phyloP scores from a whole-genome alignment of 2,797 vertebrate species.

The Typhlichthys eigenmanni region DNA sequence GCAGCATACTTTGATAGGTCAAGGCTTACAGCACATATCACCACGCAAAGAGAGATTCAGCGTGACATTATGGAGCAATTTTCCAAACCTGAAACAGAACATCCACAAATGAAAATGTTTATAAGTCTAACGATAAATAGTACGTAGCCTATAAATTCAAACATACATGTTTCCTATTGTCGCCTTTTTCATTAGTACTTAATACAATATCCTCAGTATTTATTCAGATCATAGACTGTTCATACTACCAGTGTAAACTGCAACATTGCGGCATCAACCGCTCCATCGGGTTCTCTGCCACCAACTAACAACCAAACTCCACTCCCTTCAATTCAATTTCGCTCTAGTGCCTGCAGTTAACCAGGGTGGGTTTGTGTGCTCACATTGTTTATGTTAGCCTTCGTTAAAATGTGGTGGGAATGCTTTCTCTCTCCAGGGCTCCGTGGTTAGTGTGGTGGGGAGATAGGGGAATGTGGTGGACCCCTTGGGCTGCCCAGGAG shows the following conservation, averaged over 20 bases:
- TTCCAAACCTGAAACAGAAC: slow-evolving; percentile 24
- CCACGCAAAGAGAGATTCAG: slow-evolving; percentile 30
- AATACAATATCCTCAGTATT: slow-evolving; percentile 5
- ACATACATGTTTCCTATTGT: no score
- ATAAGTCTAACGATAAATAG: no score
- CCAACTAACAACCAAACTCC: slow-evolving; percentile 45
- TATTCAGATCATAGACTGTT: slow-evolving; percentile 13
- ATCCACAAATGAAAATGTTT: not conserved
- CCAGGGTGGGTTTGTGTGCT: slow-evolving; percentile 68
- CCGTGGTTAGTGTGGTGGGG: slow-evolving; percentile 70
- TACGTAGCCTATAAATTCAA: no score
- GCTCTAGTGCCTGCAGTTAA: slow-evolving; percentile 60
- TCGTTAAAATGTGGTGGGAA: slow-evolving; percentile 74
- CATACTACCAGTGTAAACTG: slow-evolving; percentile 20
- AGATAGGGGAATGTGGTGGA: slow-evolving; percentile 70
- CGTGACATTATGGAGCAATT: slow-evolving; percentile 39
- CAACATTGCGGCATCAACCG: slow-evolving; percentile 38
- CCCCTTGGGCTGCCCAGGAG: slow-evolving; percentile 65
- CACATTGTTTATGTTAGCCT: slow-evolving; percentile 73
- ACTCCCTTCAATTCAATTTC: slow-evolving; percentile 18
- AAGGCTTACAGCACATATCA: slow-evolving; percentile 20
- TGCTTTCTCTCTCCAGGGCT: slow-evolving; percentile 70
- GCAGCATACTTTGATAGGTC: slow-evolving; percentile 14
- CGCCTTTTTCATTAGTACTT: not conserved
- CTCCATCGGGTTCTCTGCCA: slow-evolving; percentile 48